A percentile compares a stretch with the other conserved stretches of the same genome.
Evolutionary conservation across 92 coral and sea anemone genomes (phyloP).

Genomic region (Umimayanthus chanpuru): DNA sequence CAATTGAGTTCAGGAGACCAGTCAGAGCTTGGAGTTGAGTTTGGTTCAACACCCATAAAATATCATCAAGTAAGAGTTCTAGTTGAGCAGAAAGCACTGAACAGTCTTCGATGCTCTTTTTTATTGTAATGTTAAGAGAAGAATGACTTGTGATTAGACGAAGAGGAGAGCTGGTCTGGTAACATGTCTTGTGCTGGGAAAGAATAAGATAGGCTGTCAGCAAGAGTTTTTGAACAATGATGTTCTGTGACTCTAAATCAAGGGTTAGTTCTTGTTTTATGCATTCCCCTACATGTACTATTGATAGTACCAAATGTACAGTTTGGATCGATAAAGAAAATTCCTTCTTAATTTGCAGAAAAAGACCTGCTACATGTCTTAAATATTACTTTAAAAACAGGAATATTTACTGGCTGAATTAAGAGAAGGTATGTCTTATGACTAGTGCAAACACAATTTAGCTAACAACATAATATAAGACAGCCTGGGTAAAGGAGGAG

Average conservation of each 20-base stretch:
- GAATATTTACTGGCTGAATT: too few relatives aligned
- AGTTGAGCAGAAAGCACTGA: conserved; percentile 91
- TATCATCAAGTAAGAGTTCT: conserved; percentile 85
- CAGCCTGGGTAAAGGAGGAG: too few relatives aligned
- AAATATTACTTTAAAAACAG: too few relatives aligned
- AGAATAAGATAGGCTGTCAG: not conserved
- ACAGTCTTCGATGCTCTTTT: conserved; percentile 92
- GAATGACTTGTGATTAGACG: conserved; percentile 96
- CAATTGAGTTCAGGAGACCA: conserved; percentile 78
- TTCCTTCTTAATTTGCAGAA: too few relatives aligned
- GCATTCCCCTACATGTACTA: not conserved
- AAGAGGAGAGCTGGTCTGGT: conserved; percentile 75
- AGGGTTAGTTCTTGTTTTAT: not conserved
- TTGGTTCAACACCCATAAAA: conserved; percentile 94
- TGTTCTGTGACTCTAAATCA: not conserved
- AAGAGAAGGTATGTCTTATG: too few relatives aligned
- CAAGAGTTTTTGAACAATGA: not conserved
- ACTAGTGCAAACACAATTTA: too few relatives aligned
- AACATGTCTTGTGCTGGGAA: conserved; percentile 55
- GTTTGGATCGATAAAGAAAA: too few relatives aligned
- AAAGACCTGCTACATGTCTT: too few relatives aligned
- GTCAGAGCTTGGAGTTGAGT: conserved; percentile 85
- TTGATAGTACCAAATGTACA: too few relatives aligned
- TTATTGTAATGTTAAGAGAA: conserved; percentile 85
- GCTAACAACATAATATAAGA: too few relatives aligned